These are phyloP conservation scores for Panagrolaimus sp. DNA, from an alignment of 1,140 invertebrate species.

Conservation along the genomic window DNA sequence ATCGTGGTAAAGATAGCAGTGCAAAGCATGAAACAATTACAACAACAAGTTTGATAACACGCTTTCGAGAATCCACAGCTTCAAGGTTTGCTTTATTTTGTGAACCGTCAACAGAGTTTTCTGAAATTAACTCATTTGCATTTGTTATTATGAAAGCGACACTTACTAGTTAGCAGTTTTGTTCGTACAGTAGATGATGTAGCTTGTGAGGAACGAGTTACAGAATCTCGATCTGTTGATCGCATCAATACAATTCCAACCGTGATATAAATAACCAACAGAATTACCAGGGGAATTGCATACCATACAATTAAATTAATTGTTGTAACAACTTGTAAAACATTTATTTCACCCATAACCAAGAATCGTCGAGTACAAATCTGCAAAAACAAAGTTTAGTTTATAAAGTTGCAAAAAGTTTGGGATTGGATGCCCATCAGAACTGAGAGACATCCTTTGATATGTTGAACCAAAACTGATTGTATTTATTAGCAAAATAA, in stretches of 20 bases:
- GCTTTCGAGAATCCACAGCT: conserved; percentile 36
- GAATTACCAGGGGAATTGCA: conserved; percentile 34
- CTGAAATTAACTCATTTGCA: neutral
- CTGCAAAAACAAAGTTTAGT: no score
- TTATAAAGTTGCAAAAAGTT: no score
- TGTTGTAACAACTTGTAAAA: conserved; percentile 46
- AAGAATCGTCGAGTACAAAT: conserved; percentile 41
- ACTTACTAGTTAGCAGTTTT: neutral
- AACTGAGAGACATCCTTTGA: no score
- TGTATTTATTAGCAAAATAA: no score
- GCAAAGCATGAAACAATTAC: conserved; percentile 52
- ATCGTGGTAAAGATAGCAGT: conserved; percentile 48
- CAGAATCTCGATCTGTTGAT: conserved; percentile 31
- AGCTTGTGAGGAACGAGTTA: conserved; percentile 16
- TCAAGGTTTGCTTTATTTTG: neutral
- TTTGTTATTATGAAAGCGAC: neutral
- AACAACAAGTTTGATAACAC: conserved; percentile 45
- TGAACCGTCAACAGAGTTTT: neutral
- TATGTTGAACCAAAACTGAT: no score
- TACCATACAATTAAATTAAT: conserved; percentile 51
- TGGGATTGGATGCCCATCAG: no score
- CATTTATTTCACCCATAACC: conserved; percentile 31
- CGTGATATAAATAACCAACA: conserved; percentile 45
- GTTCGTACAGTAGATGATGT: neutral
- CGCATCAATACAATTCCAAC: conserved; percentile 44